Evolutionary conservation across 2,888 invertebrate species (phyloP).

Genomic region (Phanerotoma sp.): DNA sequence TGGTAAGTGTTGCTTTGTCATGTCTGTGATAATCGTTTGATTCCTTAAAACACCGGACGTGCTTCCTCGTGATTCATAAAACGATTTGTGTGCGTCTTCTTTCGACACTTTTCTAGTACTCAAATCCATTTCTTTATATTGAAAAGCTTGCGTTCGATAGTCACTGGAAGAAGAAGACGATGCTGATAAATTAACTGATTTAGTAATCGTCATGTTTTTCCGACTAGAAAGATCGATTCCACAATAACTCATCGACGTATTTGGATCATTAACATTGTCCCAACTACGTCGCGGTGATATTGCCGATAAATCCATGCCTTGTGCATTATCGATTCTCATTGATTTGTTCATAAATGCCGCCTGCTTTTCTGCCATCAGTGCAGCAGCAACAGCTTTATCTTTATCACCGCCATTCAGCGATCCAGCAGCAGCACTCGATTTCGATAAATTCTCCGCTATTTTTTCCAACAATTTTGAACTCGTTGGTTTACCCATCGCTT

Average conservation of each 20-base stretch:
- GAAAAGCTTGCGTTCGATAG: slow-evolving; percentile 45
- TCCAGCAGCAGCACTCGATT: slow-evolving; percentile 40
- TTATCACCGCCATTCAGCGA: slow-evolving; percentile 40
- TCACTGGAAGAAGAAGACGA: slow-evolving; percentile 14
- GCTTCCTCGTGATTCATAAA: slow-evolving; percentile 47
- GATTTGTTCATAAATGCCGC: slow-evolving; percentile 11
- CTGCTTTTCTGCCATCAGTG: background rate
- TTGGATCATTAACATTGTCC: slow-evolving; percentile 44
- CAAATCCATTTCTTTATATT: slow-evolving; percentile 53
- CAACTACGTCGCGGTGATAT: slow-evolving; percentile 43
- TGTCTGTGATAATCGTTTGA: slow-evolving; percentile 51
- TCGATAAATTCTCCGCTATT: slow-evolving; percentile 54
- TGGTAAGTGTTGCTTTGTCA: slow-evolving; percentile 51
- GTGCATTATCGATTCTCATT: slow-evolving; percentile 30
- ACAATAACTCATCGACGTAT: slow-evolving; percentile 50
- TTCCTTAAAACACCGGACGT: slow-evolving; percentile 47
- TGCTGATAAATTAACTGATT: slow-evolving; percentile 27
- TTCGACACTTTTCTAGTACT: slow-evolving; percentile 49
- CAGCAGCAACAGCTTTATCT: too few species aligned
- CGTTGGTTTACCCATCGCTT: slow-evolving; percentile 42
- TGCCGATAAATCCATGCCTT: slow-evolving; percentile 51
- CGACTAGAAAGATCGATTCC: slow-evolving; percentile 55
- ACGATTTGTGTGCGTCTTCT: slow-evolving; percentile 39
- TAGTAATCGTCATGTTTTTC: slow-evolving; percentile 38
- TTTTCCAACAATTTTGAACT: slow-evolving; percentile 50